Conservation (phyloP, 2,113 vertebrate genomes). For the Forbesichthys papilliferus region DNA sequence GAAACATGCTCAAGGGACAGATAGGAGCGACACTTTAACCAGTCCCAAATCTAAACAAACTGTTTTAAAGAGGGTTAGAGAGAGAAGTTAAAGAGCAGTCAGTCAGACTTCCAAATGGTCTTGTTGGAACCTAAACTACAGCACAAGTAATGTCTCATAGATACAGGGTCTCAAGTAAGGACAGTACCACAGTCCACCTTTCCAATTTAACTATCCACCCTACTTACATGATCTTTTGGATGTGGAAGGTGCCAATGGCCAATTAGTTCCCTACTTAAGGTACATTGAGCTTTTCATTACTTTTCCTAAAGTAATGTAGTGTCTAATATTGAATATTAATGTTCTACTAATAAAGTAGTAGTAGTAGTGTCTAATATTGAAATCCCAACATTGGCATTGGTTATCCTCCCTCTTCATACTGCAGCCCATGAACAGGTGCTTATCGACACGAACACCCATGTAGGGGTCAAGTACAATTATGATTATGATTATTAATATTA, state of each 20-base stretch:
- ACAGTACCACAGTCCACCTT: not conserved
- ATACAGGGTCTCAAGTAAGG: not conserved
- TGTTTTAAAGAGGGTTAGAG: not conserved
- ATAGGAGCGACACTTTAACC: not conserved
- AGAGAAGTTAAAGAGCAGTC: not conserved
- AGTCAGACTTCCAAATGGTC: not conserved
- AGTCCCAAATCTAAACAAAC: not conserved
- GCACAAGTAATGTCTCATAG: constrained; percentile 1
- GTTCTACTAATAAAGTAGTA: too few species aligned
- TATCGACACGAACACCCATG: not conserved
- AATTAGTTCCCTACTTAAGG: constrained; percentile 1
- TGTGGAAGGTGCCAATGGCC: constrained; percentile 5
- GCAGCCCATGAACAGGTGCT: not conserved
- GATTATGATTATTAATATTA: too few species aligned
- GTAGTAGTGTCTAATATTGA: not conserved
- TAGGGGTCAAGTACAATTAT: too few species aligned
- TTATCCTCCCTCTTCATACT: not conserved
- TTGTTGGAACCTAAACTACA: not conserved
- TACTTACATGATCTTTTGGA: not conserved
- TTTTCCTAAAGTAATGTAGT: constrained; percentile 1
- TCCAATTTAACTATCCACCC: not conserved
- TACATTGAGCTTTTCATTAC: not conserved
- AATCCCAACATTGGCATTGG: not conserved
- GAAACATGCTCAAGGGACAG: not conserved
- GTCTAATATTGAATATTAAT: not conserved